Percentiles rank a stretch among this genome's conserved stretches.
Conservation (phyloP, 2,888 invertebrate genomes). For the Caenorhabditis sp. region DNA sequence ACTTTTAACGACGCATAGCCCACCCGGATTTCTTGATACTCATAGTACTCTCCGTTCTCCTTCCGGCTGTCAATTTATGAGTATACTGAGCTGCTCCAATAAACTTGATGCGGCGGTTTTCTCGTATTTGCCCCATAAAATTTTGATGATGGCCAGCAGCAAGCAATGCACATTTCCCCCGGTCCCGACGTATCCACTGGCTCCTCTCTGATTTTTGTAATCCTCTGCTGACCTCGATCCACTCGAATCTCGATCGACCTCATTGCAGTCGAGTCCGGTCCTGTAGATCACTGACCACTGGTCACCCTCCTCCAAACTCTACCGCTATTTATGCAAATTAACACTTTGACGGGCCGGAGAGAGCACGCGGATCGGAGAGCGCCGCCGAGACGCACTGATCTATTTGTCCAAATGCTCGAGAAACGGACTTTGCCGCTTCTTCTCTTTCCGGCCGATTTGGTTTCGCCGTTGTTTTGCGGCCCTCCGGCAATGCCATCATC, state of each 20-base stretch:
- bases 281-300: neutral
- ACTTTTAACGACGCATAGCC: too few species aligned
- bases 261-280: too few species aligned
- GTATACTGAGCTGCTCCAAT: slow-evolving; percentile 11
- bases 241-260: too few species aligned
- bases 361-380: slow-evolving; percentile 19
- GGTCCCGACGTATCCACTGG: too few species aligned
- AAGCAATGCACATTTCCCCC: slow-evolving; percentile 18
- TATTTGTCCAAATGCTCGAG: slow-evolving; percentile 53
- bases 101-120: slow-evolving; percentile 46
- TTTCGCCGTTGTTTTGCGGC: slow-evolving; percentile 16
- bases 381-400: slow-evolving; percentile 30
- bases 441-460: slow-evolving; percentile 43
- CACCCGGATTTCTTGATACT: too few species aligned
- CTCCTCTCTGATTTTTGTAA: slow-evolving; percentile 19
- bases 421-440: slow-evolving; percentile 43
- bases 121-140: slow-evolving; percentile 31
- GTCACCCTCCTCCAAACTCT: slow-evolving; percentile 1
- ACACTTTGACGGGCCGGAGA: slow-evolving; percentile 28
- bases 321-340: slow-evolving; percentile 51
- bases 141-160: too few species aligned
- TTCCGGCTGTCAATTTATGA: slow-evolving; percentile 26
- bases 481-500: slow-evolving; percentile 7
- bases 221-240: slow-evolving; percentile 15
- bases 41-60: neutral